Percentiles rank a stretch among this genome's conserved stretches.
Conservation (phyloP, 2,113 vertebrate species). For the Podocnemis expansa region DNA sequence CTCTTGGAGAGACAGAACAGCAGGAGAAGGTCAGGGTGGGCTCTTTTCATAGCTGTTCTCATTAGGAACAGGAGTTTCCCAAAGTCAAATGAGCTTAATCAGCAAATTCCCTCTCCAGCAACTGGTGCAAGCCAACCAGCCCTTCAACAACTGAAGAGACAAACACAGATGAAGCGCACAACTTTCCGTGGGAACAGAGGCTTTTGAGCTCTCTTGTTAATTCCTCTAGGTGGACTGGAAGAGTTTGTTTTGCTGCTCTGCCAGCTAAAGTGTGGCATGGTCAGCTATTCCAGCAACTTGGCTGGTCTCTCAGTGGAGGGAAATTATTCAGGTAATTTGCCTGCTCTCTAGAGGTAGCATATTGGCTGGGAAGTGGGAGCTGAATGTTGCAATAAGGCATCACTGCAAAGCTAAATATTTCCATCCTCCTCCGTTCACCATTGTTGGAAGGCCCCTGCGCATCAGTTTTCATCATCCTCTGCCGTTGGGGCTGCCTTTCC, state of each 20-base stretch:
- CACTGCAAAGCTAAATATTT: background rate
- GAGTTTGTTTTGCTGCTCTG: background rate
- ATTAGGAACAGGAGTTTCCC: constrained; percentile 33
- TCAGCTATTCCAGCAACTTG: constrained; percentile 3
- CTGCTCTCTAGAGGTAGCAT: background rate
- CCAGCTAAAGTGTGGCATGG: background rate
- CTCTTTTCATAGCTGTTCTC: constrained; percentile 4
- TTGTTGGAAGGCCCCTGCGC: rapidly evolving
- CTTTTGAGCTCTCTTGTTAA: rapidly evolving
- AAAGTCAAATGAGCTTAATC: constrained; percentile 39
- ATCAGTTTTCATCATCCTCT: background rate
- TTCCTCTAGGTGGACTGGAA: background rate
- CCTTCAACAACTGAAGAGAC: background rate
- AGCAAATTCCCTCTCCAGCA: constrained; percentile 8
- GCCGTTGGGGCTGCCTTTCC: background rate
- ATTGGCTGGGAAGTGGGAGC: constrained; percentile 11
- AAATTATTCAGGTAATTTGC: constrained; percentile 22
- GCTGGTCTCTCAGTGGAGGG: constrained; percentile 9
- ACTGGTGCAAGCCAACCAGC: constrained; percentile 23
- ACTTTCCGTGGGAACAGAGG: background rate
- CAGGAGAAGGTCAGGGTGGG: background rate
- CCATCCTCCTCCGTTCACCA: background rate
- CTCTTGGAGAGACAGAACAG: background rate
- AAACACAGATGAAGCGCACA: rapidly evolving
- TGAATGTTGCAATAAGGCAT: background rate